Evolutionary conservation across 1,140 invertebrate genomes (phyloP), one percentile per base, ranked within the genome.

Genomic region (Drosophila lowei): DNA sequence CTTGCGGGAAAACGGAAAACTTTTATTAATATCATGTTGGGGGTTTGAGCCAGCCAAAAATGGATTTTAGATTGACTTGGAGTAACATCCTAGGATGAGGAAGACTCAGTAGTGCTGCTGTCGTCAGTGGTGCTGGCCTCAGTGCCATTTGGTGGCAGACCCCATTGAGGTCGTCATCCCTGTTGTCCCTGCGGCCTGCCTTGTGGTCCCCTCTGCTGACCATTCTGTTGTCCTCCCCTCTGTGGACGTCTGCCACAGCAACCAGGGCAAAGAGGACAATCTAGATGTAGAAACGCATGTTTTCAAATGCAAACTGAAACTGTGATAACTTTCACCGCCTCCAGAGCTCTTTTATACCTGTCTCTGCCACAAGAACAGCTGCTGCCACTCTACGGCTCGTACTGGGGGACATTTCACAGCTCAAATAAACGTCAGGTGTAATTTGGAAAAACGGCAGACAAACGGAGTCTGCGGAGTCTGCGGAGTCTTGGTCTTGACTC

Each of bases 11-110:
- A 74, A 75, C 58, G 42, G 48, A 44, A 59, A 74, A 75, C 58
- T 85, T 85, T 80, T 80, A 84, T 85, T 86, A 72, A 86, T 70
- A 74, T 71, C 57, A 49, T 67, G 63, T 48, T 38, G 50, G 18
- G 13, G 11, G 38, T 9, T n/a, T 30, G 63, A 56, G 44, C 47
- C 57, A 65, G 57, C 42, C 50, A 38, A 64, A 59, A 74, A 64
- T 76, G 57, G 75, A 66, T 84, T 83, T 49, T 18, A 58, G 58
- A 80, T 80, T 72, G 80, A 46, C 49, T 38, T 1, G 0, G 18
- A 25, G 23, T 18, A 30, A 16, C 43, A 7, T 34, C 6, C 18
- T 25, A 67, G 34, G 30, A 53, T 7, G 62, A 60, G 43, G 52
- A 6, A 16, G 16, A 28, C 52, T 70, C 63, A 9, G 66, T 41